Conservation (phyloP, 2,113 vertebrate species). For the Bufo bufo region DNA sequence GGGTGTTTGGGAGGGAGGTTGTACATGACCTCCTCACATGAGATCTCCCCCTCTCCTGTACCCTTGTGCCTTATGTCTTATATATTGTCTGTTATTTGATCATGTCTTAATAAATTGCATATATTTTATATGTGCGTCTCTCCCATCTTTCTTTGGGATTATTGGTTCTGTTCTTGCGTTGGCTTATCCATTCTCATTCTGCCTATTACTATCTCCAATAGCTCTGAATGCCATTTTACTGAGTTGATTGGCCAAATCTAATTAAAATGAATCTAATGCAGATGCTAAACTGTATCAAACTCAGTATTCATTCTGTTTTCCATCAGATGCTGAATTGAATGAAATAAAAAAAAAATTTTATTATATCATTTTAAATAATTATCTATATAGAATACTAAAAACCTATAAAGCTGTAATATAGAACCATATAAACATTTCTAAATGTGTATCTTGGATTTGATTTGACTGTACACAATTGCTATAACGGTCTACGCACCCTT, state of each 20-base stretch:
- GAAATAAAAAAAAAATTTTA: constrained; percentile 37
- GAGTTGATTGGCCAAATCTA: constrained; percentile 13
- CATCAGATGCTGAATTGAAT: constrained; percentile 43
- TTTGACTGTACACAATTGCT: neutral
- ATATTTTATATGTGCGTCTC: too few relatives aligned
- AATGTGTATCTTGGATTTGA: neutral
- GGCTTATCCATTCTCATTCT: neutral
- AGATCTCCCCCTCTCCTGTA: too few relatives aligned
- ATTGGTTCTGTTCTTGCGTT: too few relatives aligned
- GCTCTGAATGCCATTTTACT: constrained; percentile 21
- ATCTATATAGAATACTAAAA: neutral
- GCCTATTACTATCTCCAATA: neutral
- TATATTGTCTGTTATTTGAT: too few relatives aligned
- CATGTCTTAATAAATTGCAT: too few relatives aligned
- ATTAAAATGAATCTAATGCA: constrained; percentile 30
- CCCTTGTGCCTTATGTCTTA: too few relatives aligned
- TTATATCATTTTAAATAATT: constrained; percentile 32
- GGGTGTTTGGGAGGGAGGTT: too few relatives aligned
- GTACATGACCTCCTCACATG: too few relatives aligned
- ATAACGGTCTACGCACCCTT: too few relatives aligned
- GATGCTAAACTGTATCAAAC: constrained; percentile 39
- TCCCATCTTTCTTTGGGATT: too few relatives aligned
- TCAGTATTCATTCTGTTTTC: constrained; percentile 32
- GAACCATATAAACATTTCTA: neutral
- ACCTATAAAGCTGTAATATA: neutral